Evolutionary conservation across 2,797 vertebrate genomes (phyloP).

Genomic region (Gila robusta): DNA sequence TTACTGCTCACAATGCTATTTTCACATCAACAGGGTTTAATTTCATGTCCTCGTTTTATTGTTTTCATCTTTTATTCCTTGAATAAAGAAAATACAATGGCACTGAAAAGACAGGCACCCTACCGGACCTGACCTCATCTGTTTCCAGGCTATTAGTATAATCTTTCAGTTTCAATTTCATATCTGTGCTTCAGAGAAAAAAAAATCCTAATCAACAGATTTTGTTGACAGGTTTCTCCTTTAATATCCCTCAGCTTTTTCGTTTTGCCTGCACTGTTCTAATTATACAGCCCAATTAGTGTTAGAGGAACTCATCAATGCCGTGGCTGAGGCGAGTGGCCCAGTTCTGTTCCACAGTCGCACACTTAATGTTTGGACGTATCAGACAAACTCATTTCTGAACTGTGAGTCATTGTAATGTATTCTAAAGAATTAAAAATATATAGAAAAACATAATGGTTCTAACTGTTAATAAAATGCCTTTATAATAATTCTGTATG

Average conservation of each 20-base stretch:
- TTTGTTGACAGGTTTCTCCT: slow-evolving; percentile 38
- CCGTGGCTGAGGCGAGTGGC: not conserved
- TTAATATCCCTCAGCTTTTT: slow-evolving; percentile 24
- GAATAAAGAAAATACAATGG: slow-evolving; percentile 8
- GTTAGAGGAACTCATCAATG: slow-evolving; percentile 7
- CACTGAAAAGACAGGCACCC: not conserved
- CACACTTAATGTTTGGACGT: not conserved
- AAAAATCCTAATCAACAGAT: slow-evolving; percentile 11
- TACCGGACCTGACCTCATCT: not conserved
- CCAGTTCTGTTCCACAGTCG: not conserved
- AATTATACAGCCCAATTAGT: slow-evolving; percentile 41
- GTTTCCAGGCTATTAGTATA: not conserved
- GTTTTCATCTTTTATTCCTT: not conserved
- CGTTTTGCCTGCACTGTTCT: slow-evolving; percentile 14
- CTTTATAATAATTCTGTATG: not conserved
- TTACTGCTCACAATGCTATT: slow-evolving; percentile 2
- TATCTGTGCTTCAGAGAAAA: not conserved
- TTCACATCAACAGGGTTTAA: slow-evolving; percentile 32
- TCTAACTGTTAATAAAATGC: slow-evolving; percentile 19
- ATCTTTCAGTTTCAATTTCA: slow-evolving; percentile 16
- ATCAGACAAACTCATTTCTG: not conserved
- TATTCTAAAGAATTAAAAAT: slow-evolving; percentile 11
- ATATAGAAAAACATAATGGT: not conserved
- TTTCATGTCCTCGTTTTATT: not conserved
- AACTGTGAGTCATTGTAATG: not conserved